Evolutionary conservation across 2,797 vertebrate genomes (phyloP).

Genomic region (Perodicticus potto): DNA sequence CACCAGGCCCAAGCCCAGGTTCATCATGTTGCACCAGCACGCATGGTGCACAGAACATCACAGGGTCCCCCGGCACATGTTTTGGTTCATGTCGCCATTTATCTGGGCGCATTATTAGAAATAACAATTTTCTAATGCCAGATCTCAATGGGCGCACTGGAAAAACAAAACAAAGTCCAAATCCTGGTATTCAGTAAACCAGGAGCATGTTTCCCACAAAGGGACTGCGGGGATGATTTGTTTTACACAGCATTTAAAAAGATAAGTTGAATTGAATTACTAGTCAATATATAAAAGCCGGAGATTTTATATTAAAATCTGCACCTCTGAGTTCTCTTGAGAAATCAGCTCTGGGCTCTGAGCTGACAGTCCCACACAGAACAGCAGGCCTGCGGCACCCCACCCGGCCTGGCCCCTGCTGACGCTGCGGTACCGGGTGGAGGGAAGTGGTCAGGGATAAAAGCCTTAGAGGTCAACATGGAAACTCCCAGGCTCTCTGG

Average conservation of each 20-base stretch:
- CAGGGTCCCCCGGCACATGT: neutral
- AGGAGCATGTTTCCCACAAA: neutral
- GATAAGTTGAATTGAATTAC: slow-evolving; percentile 17
- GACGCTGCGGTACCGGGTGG: fast-evolving
- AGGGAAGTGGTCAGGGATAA: neutral
- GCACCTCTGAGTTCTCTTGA: neutral
- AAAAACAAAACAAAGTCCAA: neutral
- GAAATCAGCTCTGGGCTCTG: neutral
- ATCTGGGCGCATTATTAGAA: neutral
- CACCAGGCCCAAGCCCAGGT: neutral
- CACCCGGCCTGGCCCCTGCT: no score
- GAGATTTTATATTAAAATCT: neutral
- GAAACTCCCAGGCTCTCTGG: neutral
- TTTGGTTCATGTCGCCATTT: neutral
- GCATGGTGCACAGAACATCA: fast-evolving
- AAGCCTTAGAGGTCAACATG: neutral
- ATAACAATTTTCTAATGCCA: neutral
- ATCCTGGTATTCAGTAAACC: neutral
- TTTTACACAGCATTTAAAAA: neutral
- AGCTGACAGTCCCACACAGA: neutral
- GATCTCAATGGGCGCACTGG: neutral
- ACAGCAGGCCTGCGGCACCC: neutral
- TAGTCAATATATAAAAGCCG: neutral
- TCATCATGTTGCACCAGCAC: fast-evolving
- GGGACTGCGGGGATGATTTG: neutral